These are phyloP conservation scores for Choristoneura rosaceana DNA, from an alignment of 2,888 invertebrate genomes.

Conservation along the genomic window DNA sequence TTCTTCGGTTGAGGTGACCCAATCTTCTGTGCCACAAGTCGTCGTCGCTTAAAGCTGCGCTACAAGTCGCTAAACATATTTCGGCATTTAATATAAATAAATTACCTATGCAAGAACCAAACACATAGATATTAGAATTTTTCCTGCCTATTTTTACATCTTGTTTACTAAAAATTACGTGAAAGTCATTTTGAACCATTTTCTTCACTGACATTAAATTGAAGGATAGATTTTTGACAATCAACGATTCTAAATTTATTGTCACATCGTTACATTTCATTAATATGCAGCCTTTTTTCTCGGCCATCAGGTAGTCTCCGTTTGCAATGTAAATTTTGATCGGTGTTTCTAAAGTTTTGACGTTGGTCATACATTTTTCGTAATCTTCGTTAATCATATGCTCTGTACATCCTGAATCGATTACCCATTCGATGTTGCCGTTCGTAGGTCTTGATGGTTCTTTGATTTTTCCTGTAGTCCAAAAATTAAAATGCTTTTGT, in stretches of 20 bases:
- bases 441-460: neutral
- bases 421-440: neutral
- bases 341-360: neutral
- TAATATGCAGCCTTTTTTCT: neutral
- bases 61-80: neutral
- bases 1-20: neutral
- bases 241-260: neutral
- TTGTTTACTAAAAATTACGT: neutral
- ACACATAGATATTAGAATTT: neutral
- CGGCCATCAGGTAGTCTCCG: neutral
- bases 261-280: neutral
- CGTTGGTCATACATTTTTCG: constrained; percentile 4
- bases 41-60: neutral
- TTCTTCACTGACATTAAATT: constrained; percentile 1
- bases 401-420: neutral
- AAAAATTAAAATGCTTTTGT: neutral
- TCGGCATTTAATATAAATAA: neutral
- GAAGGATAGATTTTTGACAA: constrained; percentile 1
- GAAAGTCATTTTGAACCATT: constrained; percentile 1
- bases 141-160: neutral
- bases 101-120: neutral
- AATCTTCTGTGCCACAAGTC: constrained; percentile 3
- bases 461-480: neutral
- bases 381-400: neutral
- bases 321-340: constrained; percentile 7